phyloP scores from a whole-genome alignment of 2,797 vertebrate genomes.

The Ispidina picta region DNA sequence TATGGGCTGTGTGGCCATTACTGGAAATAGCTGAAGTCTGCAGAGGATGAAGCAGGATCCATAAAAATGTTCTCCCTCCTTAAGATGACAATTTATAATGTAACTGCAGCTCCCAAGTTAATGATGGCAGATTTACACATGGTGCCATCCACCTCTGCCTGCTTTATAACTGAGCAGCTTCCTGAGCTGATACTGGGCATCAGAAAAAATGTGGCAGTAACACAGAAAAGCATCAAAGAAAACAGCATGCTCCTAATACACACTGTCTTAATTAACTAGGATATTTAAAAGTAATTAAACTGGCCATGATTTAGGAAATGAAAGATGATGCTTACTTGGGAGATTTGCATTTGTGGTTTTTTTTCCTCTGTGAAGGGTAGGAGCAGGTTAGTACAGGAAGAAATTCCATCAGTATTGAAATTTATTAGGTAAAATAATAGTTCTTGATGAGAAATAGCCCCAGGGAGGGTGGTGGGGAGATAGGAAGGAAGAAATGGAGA shows the following conservation, averaged over 20 bases:
- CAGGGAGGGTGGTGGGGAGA: background rate
- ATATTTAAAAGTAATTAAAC: background rate
- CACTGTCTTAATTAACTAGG: background rate
- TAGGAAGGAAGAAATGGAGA: background rate
- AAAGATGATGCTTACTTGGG: background rate
- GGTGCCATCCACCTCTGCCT: background rate
- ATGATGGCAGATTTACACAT: background rate
- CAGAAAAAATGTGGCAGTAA: background rate
- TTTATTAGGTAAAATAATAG: background rate
- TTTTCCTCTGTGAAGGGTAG: background rate
- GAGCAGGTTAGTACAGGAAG: background rate
- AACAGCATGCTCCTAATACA: background rate
- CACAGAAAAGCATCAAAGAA: background rate
- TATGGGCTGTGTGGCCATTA: background rate
- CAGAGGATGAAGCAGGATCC: conserved; percentile 4
- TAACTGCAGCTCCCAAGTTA: background rate
- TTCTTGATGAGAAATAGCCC: background rate
- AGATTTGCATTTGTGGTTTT: rapidly evolving
- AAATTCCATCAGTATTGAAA: background rate
- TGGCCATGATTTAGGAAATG: background rate
- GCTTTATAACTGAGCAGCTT: background rate
- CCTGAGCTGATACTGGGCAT: background rate
- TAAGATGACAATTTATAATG: conserved; percentile 39
- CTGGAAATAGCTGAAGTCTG: conserved; percentile 50
- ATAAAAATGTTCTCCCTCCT: conserved; percentile 40